Evolutionary conservation across 2,888 invertebrate genomes (phyloP).

Genomic region (Lutraria lutraria): DNA sequence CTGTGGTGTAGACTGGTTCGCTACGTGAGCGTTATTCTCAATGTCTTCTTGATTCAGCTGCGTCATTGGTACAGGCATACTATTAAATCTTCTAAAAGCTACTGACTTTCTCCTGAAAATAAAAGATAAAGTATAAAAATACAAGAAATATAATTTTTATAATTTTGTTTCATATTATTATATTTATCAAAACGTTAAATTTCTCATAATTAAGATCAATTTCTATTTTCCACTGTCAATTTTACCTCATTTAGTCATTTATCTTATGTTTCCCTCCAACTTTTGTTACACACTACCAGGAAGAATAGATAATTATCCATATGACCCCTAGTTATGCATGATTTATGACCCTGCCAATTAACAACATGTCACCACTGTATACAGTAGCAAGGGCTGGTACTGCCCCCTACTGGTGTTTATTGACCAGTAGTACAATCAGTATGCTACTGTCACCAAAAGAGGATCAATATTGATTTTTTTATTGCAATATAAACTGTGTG

Average conservation of each 20-base stretch:
- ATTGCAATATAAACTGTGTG: background rate
- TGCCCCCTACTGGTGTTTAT: background rate
- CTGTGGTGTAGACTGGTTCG: conserved; percentile 55
- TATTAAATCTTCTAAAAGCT: conserved; percentile 80
- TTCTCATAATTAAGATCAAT: too few species aligned
- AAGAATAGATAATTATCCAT: background rate
- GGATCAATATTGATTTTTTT: background rate
- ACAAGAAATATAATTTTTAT: too few species aligned
- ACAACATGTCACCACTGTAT: conserved; percentile 40
- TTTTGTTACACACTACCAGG: background rate
- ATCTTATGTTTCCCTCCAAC: conserved; percentile 8
- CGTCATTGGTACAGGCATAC: conserved; percentile 78
- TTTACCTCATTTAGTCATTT: background rate
- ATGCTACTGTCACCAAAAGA: background rate
- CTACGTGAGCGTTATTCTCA: conserved; percentile 45
- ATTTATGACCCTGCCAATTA: conserved; percentile 26
- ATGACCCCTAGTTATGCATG: conserved; percentile 15
- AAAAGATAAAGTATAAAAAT: background rate
- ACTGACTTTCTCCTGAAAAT: conserved; percentile 79
- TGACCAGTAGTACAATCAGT: background rate
- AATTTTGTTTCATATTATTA: background rate
- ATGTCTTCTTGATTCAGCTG: conserved; percentile 68
- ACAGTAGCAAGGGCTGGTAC: conserved; percentile 20
- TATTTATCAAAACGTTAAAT: background rate
- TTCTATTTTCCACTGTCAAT: too few species aligned